phyloP scores from a whole-genome alignment of 1,140 invertebrate genomes.

The Euborellia annulipes region DNA sequence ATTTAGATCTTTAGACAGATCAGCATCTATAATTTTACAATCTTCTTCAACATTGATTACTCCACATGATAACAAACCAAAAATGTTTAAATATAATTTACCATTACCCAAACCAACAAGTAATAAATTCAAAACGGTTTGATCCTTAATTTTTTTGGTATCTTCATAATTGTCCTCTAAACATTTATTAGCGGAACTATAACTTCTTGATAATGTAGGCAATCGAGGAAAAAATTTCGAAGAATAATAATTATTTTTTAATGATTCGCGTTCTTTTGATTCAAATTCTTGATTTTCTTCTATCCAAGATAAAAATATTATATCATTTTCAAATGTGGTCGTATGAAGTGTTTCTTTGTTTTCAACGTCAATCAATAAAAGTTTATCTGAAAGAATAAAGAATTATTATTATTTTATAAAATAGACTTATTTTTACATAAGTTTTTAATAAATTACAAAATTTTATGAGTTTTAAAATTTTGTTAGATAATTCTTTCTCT shows the following conservation, averaged over 20 bases:
- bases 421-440: no score
- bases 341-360: slow-evolving; percentile 66
- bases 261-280: slow-evolving; percentile 36
- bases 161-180: slow-evolving; percentile 44
- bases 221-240: slow-evolving; percentile 35
- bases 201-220: slow-evolving; percentile 40
- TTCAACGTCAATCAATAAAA: slow-evolving; percentile 72
- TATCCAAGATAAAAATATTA: slow-evolving; percentile 37
- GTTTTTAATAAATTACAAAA: no score
- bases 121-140: slow-evolving; percentile 58
- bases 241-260: slow-evolving; percentile 3
- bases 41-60: slow-evolving; percentile 39
- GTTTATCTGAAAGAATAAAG: slow-evolving; percentile 23
- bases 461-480: no score
- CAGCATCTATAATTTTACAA: slow-evolving; percentile 18
- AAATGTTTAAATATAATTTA: slow-evolving; percentile 56
- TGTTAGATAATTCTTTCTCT: no score
- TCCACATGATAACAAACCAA: slow-evolving; percentile 69
- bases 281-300: slow-evolving; percentile 31
- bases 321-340: slow-evolving; percentile 36
- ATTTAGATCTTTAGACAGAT: slow-evolving; percentile 28
- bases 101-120: slow-evolving; percentile 59
- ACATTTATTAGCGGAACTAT: slow-evolving; percentile 30
- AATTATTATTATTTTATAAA: slow-evolving; percentile 3
- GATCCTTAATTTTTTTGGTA: slow-evolving; percentile 41